These are phyloP conservation scores for Triplophysa siluroides DNA, from an alignment of 2,113 vertebrate genomes.

Conservation along the genomic window DNA sequence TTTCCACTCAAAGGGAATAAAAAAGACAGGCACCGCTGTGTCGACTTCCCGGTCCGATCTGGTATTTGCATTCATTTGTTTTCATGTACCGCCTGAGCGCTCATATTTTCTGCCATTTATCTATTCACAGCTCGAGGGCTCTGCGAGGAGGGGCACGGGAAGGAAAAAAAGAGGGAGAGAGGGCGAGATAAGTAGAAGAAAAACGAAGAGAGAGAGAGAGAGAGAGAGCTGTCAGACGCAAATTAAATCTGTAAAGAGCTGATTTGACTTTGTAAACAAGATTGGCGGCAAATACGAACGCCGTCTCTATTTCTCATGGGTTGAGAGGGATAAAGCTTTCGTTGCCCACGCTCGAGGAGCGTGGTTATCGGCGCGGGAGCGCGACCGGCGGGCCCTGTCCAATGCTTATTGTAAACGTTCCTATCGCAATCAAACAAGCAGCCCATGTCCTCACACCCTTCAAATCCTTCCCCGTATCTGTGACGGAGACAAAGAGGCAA, in stretches of 20 bases:
- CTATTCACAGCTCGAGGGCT: constrained; percentile 59
- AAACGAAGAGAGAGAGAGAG: constrained; percentile 35
- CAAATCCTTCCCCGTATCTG: constrained; percentile 26
- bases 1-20: constrained; percentile 17
- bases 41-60: constrained; percentile 48
- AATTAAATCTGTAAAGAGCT: constrained; percentile 69
- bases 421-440: constrained; percentile 58
- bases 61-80: constrained; percentile 62
- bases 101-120: constrained; percentile 54
- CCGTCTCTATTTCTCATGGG: constrained; percentile 23
- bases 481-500: constrained; percentile 40
- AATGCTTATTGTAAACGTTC: constrained; percentile 55
- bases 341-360: not conserved
- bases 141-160: constrained; percentile 1
- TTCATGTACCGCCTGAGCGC: constrained; percentile 48
- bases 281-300: constrained; percentile 62
- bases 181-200: constrained; percentile 9
- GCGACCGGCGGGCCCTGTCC: constrained; percentile 47
- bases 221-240: constrained; percentile 58
- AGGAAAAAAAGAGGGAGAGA: constrained; percentile 9
- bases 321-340: constrained; percentile 32
- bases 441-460: constrained; percentile 56
- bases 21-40: constrained; percentile 2
- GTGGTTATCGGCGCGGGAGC: constrained; percentile 47
- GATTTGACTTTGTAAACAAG: constrained; percentile 74